A percentile compares a stretch with the other conserved stretches of the same genome.
These are phyloP conservation scores for Smittia sp. DNA, from an alignment of 2,888 invertebrate species.

Conservation along the genomic window DNA sequence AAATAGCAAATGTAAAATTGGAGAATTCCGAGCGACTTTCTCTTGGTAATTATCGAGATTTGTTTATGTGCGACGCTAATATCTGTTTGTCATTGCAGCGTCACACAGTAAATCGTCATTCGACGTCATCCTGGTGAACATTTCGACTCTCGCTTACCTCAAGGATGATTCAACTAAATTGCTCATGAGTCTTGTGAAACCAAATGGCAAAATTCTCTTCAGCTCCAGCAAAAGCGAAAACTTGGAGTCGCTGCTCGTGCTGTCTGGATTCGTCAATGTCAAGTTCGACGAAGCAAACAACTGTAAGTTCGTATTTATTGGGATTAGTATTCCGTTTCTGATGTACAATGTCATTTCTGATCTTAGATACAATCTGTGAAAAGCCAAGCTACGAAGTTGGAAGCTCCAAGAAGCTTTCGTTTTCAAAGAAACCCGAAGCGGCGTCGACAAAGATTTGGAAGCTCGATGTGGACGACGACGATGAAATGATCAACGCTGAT, in stretches of 20 bases:
- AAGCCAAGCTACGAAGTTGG: conserved; percentile 74
- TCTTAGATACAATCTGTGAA: conserved; percentile 53
- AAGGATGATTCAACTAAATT: conserved; percentile 49
- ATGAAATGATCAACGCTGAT: conserved; percentile 82
- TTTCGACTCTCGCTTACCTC: conserved; percentile 54
- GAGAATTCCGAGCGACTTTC: conserved; percentile 59
- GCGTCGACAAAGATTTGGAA: conserved; percentile 65
- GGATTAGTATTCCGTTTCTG: too few species aligned
- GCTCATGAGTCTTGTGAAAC: conserved; percentile 50
- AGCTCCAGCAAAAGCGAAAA: neutral
- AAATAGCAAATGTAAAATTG: conserved; percentile 55
- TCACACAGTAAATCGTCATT: conserved; percentile 60
- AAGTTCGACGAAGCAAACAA: conserved; percentile 5
- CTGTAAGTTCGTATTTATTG: too few species aligned
- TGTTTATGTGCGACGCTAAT: neutral
- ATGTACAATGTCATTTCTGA: conserved; percentile 33
- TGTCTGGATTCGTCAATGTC: conserved; percentile 29
- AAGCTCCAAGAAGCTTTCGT: conserved; percentile 60
- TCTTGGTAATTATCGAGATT: conserved; percentile 14
- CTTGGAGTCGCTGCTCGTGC: neutral
- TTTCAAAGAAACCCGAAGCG: conserved; percentile 50
- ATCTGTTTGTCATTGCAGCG: conserved; percentile 50
- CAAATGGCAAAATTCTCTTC: conserved; percentile 46
- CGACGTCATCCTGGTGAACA: conserved; percentile 61
- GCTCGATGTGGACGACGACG: conserved; percentile 65